phyloP scores from a whole-genome alignment of 1,140 invertebrate genomes.

The Oncopodura yosiiana region DNA sequence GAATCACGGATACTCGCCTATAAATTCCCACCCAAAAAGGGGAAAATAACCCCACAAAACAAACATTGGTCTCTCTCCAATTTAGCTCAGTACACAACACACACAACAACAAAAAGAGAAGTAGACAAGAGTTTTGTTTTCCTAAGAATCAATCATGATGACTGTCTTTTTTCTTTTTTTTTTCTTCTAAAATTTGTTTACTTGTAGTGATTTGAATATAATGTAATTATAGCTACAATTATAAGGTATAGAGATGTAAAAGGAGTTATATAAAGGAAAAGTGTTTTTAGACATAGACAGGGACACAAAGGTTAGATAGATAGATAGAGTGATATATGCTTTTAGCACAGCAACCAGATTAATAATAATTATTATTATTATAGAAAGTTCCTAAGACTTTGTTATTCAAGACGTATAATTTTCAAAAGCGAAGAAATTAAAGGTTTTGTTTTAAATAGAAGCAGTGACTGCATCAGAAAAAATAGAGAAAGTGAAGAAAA shows the following conservation, averaged over 20 bases:
- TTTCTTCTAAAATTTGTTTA: slow-evolving; percentile 6
- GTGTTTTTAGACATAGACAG: slow-evolving; percentile 34
- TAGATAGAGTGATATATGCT: no score
- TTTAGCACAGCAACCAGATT: no score
- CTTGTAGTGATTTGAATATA: slow-evolving; percentile 9
- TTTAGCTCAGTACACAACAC: not conserved
- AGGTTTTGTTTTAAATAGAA: no score
- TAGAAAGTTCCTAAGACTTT: no score
- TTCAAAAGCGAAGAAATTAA: no score
- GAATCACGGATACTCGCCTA: slow-evolving; percentile 96
- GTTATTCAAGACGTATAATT: no score
- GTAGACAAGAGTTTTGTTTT: slow-evolving; percentile 1
- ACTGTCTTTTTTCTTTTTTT: no score
- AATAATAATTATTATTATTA: no score
- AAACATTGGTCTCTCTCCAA: not conserved
- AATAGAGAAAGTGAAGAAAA: no score
- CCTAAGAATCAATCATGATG: no score
- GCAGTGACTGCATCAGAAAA: no score
- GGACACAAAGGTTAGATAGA: slow-evolving; percentile 36
- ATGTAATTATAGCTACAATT: no score
- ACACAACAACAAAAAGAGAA: slow-evolving; percentile 11
- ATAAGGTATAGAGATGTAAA: slow-evolving; percentile 4
- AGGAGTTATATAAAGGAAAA: slow-evolving; percentile 23
- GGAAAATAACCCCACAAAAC: not conserved
- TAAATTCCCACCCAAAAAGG: slow-evolving; percentile 35